Evolutionary conservation across 2,888 invertebrate genomes (phyloP), one percentile per base, ranked within the genome.

Genomic region (Odontocerum albicorne): DNA sequence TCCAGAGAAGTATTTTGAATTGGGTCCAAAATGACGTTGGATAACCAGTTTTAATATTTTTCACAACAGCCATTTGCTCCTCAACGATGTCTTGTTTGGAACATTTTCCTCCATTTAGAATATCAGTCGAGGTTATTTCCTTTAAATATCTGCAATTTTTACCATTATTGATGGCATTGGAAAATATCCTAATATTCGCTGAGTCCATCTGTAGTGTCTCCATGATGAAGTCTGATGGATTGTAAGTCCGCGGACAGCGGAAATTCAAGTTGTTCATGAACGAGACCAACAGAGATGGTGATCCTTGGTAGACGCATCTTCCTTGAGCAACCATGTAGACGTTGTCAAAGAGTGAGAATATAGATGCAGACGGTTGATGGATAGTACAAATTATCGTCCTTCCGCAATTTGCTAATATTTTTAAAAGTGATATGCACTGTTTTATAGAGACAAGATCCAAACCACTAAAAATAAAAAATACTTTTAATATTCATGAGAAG

Each of bases 301-400:
- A 77, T 12, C 90, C 90, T 70, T 87, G 80, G 63, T 84, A 87
- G 31, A 85, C 75, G 66, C 84, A 85, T 63, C 77, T 74, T 2
- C 86, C 87, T 63, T 79, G 75, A 0, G 85, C 82, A 8, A 90
- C 65, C 46, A 87, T 79, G 68, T 83, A 87, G 10, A 88, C 76
- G 64, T 83, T 74, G 63, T 90, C 88, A 67, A 90, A 90, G 65
- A 85, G 81, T 45, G 87, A 77, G 67, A 90, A 89, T 38, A 89
- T 74, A 8, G 87, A 85, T 0, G 90, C 87, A 3, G 87, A 86
- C 0, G 91, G 90, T 65, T 90, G 90, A 69, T 90, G 91, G 52
- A 90, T 84, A 1, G 89, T 90, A 70, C 89, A 89, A 60, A 90
- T 80, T 47, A 91, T 85, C 4, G 88, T 89, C 47, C 89, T 73